These are phyloP conservation scores for Drosophila quinaria DNA, from an alignment of 2,888 invertebrate species.

Conservation along the genomic window DNA sequence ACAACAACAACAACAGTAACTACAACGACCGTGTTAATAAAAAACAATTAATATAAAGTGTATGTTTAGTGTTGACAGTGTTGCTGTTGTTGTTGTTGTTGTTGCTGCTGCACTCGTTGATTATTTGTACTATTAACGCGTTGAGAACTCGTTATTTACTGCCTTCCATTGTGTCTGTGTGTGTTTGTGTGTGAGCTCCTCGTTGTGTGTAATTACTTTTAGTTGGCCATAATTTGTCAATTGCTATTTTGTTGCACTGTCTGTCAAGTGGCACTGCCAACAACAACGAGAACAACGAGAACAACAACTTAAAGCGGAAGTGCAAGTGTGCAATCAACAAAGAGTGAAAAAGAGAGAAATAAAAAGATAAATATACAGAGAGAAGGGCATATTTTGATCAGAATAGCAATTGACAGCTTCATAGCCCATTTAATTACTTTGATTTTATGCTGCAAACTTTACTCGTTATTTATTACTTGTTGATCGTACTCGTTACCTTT, in stretches of 20 bases:
- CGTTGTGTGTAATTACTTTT: conserved; percentile 76
- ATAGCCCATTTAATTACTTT: conserved; percentile 1
- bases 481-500: conserved; percentile 1
- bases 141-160: conserved; percentile 72
- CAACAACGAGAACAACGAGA: conserved; percentile 28
- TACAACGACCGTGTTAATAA: conserved; percentile 67
- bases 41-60: conserved; percentile 79
- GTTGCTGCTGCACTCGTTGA: conserved; percentile 63
- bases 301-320: conserved; percentile 59
- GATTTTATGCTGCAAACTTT: conserved; percentile 4
- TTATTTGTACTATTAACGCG: conserved; percentile 79
- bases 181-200: conserved; percentile 38
- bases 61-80: conserved; percentile 77
- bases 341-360: background rate
- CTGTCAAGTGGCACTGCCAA: conserved; percentile 38
- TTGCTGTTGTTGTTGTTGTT: conserved; percentile 49
- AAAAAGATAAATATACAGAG: background rate
- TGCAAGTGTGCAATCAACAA: conserved; percentile 66
- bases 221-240: conserved; percentile 80
- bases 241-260: conserved; percentile 75
- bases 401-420: conserved; percentile 12
- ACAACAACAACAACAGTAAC: conserved; percentile 27
- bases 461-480: conserved; percentile 13
- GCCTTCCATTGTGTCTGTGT: conserved; percentile 28
- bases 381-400: background rate